Percentiles rank a stretch among this genome's conserved stretches.
Evolutionary conservation across 2,888 invertebrate species (phyloP).

Genomic region (Syrista parreyssii): DNA sequence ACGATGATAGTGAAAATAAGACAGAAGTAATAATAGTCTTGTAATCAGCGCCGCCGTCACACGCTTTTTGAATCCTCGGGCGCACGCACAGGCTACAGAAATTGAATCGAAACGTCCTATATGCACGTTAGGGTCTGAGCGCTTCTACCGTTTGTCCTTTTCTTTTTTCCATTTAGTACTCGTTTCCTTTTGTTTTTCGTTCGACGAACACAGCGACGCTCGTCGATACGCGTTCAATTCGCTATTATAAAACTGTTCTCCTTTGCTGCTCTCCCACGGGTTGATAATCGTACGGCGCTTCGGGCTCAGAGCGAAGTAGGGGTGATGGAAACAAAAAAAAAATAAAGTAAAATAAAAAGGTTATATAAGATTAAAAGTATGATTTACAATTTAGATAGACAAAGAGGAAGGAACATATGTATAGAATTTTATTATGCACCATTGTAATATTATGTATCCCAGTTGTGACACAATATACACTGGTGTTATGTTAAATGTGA

Average conservation of each 20-base stretch:
- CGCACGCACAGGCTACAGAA: neutral
- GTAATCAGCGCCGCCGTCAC: neutral
- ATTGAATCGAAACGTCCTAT: neutral
- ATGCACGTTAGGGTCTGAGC: neutral
- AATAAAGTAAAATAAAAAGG: slow-evolving; percentile 22
- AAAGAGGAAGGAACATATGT: slow-evolving; percentile 55
- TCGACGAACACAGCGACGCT: neutral
- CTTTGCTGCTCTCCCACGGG: neutral
- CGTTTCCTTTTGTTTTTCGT: neutral
- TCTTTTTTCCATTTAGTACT: neutral
- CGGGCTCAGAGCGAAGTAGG: slow-evolving; percentile 49
- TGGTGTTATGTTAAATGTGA: slow-evolving; percentile 66
- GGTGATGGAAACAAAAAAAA: slow-evolving; percentile 50
- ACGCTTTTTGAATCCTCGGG: neutral
- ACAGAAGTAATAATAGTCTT: neutral
- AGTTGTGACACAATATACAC: slow-evolving; percentile 65
- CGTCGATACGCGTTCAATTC: too few species aligned
- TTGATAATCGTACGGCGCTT: slow-evolving; percentile 26
- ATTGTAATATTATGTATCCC: slow-evolving; percentile 66
- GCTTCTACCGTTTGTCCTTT: neutral
- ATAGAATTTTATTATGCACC: slow-evolving; percentile 66
- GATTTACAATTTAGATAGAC: slow-evolving; percentile 61
- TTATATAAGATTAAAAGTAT: slow-evolving; percentile 45
- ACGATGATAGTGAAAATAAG: neutral
- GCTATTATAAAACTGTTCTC: neutral